These are phyloP conservation scores for Montipora sp. DNA, from an alignment of 64 coral and sea anemone genomes.

Conservation along the genomic window DNA sequence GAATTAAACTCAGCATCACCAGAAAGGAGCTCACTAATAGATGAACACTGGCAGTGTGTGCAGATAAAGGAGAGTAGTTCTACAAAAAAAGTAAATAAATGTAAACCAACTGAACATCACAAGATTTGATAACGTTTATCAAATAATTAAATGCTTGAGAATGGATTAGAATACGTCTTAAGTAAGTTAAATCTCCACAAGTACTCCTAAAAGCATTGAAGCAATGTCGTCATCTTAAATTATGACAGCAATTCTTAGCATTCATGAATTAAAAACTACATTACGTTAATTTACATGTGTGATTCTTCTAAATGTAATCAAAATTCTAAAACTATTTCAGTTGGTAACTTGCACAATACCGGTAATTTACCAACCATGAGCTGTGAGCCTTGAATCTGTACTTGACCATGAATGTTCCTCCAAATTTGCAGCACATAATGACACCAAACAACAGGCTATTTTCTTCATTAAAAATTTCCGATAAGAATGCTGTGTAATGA, in stretches of 20 bases:
- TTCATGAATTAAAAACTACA: too few species aligned
- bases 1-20: slow-evolving; percentile 24
- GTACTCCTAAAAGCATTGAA: too few species aligned
- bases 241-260: too few species aligned
- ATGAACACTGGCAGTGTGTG: slow-evolving; percentile 51
- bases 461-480: slow-evolving; percentile 39
- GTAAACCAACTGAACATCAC: too few species aligned
- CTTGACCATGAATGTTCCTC: slow-evolving; percentile 16
- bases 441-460: not conserved
- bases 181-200: too few species aligned
- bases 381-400: not conserved
- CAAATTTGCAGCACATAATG: slow-evolving; percentile 28
- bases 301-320: too few species aligned
- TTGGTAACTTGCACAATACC: not conserved
- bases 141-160: too few species aligned
- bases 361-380: slow-evolving; percentile 3
- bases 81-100: not conserved
- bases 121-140: too few species aligned
- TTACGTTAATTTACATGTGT: too few species aligned
- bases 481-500: not conserved
- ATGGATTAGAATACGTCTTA: too few species aligned
- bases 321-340: too few species aligned
- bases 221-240: too few species aligned
- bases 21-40: slow-evolving; percentile 55
- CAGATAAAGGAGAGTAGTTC: slow-evolving; percentile 55